Evolutionary conservation across 2,888 invertebrate genomes (phyloP), one percentile per base, ranked within the genome.

Genomic region (Busseola fusca): DNA sequence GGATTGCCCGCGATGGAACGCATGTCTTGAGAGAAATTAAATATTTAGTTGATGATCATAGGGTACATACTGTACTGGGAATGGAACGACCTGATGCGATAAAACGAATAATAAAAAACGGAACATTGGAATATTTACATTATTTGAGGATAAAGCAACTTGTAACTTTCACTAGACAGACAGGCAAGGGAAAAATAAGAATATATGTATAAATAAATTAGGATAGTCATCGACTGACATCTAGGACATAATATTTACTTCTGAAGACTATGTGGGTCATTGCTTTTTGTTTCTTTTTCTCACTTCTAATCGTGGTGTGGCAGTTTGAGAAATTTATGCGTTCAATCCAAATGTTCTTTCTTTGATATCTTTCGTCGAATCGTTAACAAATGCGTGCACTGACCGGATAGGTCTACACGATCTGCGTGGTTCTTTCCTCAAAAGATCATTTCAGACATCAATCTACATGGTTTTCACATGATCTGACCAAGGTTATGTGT

Each of bases 1-100:
- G 54, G 56, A 75, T 76, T 45, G 64, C 62, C 0, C 21, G 42
- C 37, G 56, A 30, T 14, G 42, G 3, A 45, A 12, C 12, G 21
- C 16, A 3, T 60, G 14, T 56, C 10, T 42, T n/a, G n/a, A 14
- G 7, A 69, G 14, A 69, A 60, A 50, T 45, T 62, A 27, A 27
- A 58, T 37, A 40, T 6, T 25, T 21, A 10, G 5, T 37, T 62
- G 0, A 12, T 3, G 18, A 70, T 48, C 18, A 56, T 16, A 6
- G 12, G 37, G 5, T 12, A 12, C 1, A 27, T 2, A 4, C 0
- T 27, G n/a, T n/a, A n/a, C n/a, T n/a, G n/a, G 27, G n/a, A 34
- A 37, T 18, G 40, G 0, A 5, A 68, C n/a, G 27, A 3, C 2
- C 14, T 18, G 1, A 34, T 34, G 1, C 0, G 18, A 21, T 0